Base-by-base conservation (phyloP, 2,797 vertebrate species). In the Sebastolobus altivelis region DNA sequence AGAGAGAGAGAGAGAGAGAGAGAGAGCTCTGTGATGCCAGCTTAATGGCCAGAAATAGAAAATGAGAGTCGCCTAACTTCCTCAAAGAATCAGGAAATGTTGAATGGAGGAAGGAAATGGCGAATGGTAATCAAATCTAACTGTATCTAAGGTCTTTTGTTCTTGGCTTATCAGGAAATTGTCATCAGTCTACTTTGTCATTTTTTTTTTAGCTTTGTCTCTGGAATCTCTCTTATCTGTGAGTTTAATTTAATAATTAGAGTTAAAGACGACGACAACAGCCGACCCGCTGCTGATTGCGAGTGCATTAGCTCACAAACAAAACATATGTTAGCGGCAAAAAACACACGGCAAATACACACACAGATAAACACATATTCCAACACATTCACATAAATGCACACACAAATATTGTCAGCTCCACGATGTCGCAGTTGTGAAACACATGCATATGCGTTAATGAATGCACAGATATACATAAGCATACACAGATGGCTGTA, bases 31-130 rank as follows among this genome's bases (percentile, higher is more conserved):
- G 5, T 43, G 33, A 76, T 75, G 14, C 74, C 72, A 60, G 59
- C 49, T 69, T 67, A 65, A 61, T 38, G 18, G 37, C 80, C 80
- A 78, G 60, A 82, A 92, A 89, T 87, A 89, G 85, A 89, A 81
- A 88, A 79, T 38, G 46, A 73, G 71, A 89, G 65, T 77, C 18
- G 33, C 79, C 79, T 40, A 40, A 83, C 81, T 89, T 92, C 88
- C 88, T 90, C 59, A 56, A 52, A 75, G 18, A 79, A 40, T 87
- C 74, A 87, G 88, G 88, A 91, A 92, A 81, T 82, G 71, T 56
- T 73, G 54, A 85, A 87, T 65, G 60, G 65, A 85, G 90, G 86
- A 93, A 91, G 88, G 92, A 91, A 93, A 81, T 31, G 13, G 68
- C 70, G 14, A 70, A 63, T 49, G 33, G 27, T 79, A 67, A 91